phyloP scores from a whole-genome alignment of 2,113 vertebrate genomes.

The Tupaia chinensis region DNA sequence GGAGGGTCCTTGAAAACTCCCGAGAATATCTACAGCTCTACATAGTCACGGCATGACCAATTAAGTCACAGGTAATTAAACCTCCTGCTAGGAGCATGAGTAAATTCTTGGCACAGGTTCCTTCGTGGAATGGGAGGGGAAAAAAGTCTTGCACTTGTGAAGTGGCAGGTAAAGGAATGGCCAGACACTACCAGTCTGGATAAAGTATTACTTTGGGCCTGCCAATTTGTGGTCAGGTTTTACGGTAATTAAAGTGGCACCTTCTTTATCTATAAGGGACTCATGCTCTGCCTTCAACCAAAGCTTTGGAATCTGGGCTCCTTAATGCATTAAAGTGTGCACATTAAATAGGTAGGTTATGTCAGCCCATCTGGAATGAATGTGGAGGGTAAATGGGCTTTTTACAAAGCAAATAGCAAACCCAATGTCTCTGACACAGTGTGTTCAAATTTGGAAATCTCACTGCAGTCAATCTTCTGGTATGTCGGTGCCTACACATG shows the following conservation, averaged over 20 bases:
- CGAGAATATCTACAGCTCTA: background rate
- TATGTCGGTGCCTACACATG: conserved; percentile 72
- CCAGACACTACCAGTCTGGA: conserved; percentile 55
- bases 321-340: conserved; percentile 54
- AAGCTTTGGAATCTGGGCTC: conserved; percentile 60
- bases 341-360: conserved; percentile 65
- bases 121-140: conserved; percentile 40
- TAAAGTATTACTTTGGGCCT: conserved; percentile 36
- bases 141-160: conserved; percentile 15
- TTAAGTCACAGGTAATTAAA: conserved; percentile 73
- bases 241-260: conserved; percentile 73
- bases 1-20: background rate
- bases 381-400: background rate
- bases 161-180: background rate
- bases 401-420: conserved; percentile 75
- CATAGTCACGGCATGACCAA: background rate
- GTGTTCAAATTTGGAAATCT: conserved; percentile 74
- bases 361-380: conserved; percentile 29
- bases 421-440: conserved; percentile 24
- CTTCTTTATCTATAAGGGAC: conserved; percentile 76
- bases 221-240: conserved; percentile 56
- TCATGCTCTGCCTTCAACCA: background rate
- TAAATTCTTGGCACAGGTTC: conserved; percentile 62
- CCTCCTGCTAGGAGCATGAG: conserved; percentile 57
- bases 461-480: conserved; percentile 49